phyloP scores from a whole-genome alignment of 2,797 vertebrate genomes.

The Geotrypetes seraphini region DNA sequence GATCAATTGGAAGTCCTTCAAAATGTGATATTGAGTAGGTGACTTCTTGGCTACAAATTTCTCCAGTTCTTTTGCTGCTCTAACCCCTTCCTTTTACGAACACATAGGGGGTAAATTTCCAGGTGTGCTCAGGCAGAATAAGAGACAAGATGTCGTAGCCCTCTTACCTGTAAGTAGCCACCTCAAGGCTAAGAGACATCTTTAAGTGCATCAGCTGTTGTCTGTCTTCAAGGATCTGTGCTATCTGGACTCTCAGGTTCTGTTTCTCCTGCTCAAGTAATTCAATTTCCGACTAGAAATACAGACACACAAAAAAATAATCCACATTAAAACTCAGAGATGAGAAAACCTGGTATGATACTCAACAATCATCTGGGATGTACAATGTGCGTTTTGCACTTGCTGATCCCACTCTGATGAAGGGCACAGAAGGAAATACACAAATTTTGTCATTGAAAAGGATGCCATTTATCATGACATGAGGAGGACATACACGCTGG shows the following conservation, averaged over 20 bases:
- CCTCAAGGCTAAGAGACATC: slow-evolving; percentile 81
- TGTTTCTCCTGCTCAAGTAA: slow-evolving; percentile 70
- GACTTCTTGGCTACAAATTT: background rate
- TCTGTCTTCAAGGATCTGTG: slow-evolving; percentile 63
- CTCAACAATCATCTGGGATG: no score
- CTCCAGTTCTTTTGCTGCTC: background rate
- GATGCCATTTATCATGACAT: no score
- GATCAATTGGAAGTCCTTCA: slow-evolving; percentile 3
- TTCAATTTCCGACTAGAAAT: slow-evolving; percentile 58
- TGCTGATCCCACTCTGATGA: no score
- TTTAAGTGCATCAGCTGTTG: slow-evolving; percentile 73
- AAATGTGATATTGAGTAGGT: background rate
- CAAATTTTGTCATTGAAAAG: no score
- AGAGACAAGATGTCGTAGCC: rapidly evolving
- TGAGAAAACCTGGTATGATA: no score
- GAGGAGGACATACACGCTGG: no score
- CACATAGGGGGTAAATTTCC: no score
- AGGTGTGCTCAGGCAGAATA: rapidly evolving
- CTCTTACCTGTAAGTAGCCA: slow-evolving; percentile 81
- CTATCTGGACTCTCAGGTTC: slow-evolving; percentile 58
- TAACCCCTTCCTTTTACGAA: no score
- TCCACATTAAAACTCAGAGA: background rate
- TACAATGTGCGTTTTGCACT: no score
- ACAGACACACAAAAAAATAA: background rate
- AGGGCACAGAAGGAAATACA: no score